Percentiles rank a stretch among this genome's conserved stretches.
Conservation (phyloP, 2,888 invertebrate genomes). For the Ophioninae sp. region DNA sequence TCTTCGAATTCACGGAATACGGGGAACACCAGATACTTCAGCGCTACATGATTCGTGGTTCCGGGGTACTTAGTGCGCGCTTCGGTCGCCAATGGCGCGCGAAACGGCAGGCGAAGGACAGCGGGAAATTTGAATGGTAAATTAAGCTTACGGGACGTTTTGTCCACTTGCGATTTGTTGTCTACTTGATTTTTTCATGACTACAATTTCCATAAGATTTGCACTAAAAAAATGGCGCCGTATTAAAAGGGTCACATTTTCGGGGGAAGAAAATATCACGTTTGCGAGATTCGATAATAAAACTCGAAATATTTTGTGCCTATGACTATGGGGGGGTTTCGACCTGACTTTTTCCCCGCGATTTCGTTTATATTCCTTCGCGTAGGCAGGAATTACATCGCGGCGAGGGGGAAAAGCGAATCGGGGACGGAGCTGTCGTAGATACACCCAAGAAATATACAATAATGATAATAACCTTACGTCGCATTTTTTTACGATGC, state of each 20-base stretch:
- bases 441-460: constrained; percentile 58
- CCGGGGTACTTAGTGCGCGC: neutral
- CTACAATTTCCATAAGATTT: too few species aligned
- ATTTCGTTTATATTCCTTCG: constrained; percentile 42
- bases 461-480: constrained; percentile 66
- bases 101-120: constrained; percentile 1
- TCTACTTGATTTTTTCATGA: neutral
- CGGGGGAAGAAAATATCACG: too few species aligned
- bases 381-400: constrained; percentile 56
- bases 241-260: too few species aligned
- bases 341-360: constrained; percentile 35
- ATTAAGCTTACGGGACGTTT: neutral
- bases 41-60: neutral
- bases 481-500: constrained; percentile 76
- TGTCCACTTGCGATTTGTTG: neutral
- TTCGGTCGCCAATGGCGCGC: constrained; percentile 17
- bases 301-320: constrained; percentile 50
- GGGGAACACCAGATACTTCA: constrained; percentile 67
- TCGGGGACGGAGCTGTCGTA: constrained; percentile 20
- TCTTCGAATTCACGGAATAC: constrained; percentile 75
- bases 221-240: too few species aligned
- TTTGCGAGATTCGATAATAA: constrained; percentile 24
- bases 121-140: constrained; percentile 59
- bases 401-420: constrained; percentile 5
- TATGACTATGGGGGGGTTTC: constrained; percentile 1